A percentile compares a stretch with the other conserved stretches of the same genome.
These are phyloP conservation scores for Rhabdomys dilectus DNA, from an alignment of 2,113 vertebrate species.

Conservation along the genomic window DNA sequence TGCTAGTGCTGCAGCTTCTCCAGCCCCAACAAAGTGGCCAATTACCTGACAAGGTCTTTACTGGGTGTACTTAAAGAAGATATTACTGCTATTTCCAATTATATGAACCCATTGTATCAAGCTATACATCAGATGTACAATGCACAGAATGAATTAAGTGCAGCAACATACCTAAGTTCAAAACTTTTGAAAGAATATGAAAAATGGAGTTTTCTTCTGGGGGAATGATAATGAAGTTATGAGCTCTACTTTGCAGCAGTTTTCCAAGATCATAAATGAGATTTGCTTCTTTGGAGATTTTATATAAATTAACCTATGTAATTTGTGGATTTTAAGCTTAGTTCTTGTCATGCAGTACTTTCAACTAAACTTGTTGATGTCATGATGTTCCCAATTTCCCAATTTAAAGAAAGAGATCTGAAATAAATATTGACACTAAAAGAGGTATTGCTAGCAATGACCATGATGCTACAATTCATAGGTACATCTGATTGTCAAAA, in stretches of 20 bases:
- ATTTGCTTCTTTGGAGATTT: slow-evolving; percentile 47
- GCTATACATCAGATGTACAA: slow-evolving; percentile 98
- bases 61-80: slow-evolving; percentile 99
- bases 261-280: slow-evolving; percentile 97
- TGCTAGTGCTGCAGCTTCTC: too few relatives aligned
- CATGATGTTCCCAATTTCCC: slow-evolving; percentile 99
- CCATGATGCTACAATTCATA: slow-evolving; percentile 95
- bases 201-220: slow-evolving; percentile 96
- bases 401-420: slow-evolving; percentile 98
- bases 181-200: slow-evolving; percentile 98
- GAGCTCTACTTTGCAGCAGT: slow-evolving; percentile 98
- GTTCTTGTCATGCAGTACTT: slow-evolving; percentile 98
- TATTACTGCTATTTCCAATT: slow-evolving; percentile 95
- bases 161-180: slow-evolving; percentile 97
- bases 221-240: slow-evolving; percentile 98
- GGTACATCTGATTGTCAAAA: slow-evolving; percentile 97
- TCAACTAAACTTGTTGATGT: slow-evolving; percentile 98
- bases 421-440: slow-evolving; percentile 98
- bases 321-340: slow-evolving; percentile 90
- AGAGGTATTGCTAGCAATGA: slow-evolving; percentile 98
- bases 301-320: not conserved
- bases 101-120: slow-evolving; percentile 94
- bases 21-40: too few relatives aligned
- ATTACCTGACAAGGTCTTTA: slow-evolving; percentile 92
- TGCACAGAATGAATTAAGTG: slow-evolving; percentile 98